Evolutionary conservation across 2,888 invertebrate genomes (phyloP).

Genomic region (Cacoxenus indagator): DNA sequence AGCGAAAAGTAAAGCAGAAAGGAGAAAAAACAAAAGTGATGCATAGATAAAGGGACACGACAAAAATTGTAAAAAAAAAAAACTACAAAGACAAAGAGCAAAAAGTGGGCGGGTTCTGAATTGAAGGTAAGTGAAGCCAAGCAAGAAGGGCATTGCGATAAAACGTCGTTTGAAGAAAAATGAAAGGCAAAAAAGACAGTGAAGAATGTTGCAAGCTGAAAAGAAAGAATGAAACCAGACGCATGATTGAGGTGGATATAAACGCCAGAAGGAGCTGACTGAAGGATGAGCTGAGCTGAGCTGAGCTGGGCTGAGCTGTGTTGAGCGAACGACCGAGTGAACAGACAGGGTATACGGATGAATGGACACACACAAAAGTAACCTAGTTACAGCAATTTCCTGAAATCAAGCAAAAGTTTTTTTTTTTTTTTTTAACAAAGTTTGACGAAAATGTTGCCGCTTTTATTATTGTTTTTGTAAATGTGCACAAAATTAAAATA

Average conservation of each 20-base stretch:
- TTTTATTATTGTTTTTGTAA: background rate
- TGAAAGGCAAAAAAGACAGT: background rate
- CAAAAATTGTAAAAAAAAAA: background rate
- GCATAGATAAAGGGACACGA: background rate
- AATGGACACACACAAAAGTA: conserved; percentile 5
- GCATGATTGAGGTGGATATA: conserved; percentile 1
- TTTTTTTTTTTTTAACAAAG: no score
- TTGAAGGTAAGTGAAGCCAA: background rate
- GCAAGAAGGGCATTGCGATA: background rate
- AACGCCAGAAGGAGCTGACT: background rate
- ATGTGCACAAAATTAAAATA: background rate
- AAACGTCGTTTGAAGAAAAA: background rate
- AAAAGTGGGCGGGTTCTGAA: background rate
- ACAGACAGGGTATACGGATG: background rate
- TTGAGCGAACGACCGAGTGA: no score
- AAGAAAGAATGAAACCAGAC: background rate
- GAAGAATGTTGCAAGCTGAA: background rate
- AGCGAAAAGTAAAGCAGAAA: conserved; percentile 2
- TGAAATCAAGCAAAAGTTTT: conserved; percentile 7
- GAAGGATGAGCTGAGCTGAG: background rate
- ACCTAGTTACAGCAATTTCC: conserved; percentile 26
- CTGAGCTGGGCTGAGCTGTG: no score
- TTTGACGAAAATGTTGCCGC: background rate
- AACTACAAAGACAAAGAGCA: background rate
- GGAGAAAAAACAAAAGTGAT: conserved; percentile 19